phyloP scores from a whole-genome alignment of 2,797 vertebrate genomes.

The Enteromius trimaculatus region DNA sequence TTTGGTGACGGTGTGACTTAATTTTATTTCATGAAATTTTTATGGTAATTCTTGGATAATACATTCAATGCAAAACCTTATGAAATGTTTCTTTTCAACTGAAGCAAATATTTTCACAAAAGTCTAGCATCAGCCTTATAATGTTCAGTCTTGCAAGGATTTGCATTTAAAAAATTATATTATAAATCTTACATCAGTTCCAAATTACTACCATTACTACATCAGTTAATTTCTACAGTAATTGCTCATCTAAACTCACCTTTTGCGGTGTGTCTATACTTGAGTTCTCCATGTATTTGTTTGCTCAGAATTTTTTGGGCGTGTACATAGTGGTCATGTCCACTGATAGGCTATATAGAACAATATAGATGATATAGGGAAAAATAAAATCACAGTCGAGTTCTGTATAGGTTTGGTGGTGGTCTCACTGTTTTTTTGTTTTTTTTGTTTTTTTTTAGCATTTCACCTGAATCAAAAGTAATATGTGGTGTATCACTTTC shows the following conservation, averaged over 20 bases:
- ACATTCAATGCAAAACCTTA: neutral
- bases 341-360: neutral
- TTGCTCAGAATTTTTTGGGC: neutral
- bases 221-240: neutral
- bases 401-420: neutral
- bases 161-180: neutral
- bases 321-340: neutral
- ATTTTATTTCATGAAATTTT: too few species aligned
- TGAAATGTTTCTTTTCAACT: neutral
- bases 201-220: neutral
- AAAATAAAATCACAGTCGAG: neutral
- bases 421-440: neutral
- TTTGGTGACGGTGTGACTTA: neutral
- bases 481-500: neutral
- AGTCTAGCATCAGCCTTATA: neutral
- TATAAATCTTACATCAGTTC: neutral
- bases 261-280: neutral
- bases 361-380: neutral
- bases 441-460: too few species aligned
- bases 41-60: neutral
- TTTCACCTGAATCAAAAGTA: neutral
- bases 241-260: neutral
- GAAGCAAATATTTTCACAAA: neutral
- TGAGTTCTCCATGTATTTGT: neutral
- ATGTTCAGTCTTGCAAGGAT: neutral